A percentile compares a stretch with the other conserved stretches of the same genome.
Evolutionary conservation across 2,113 vertebrate species (phyloP).

Genomic region (Larimichthys polyactis): DNA sequence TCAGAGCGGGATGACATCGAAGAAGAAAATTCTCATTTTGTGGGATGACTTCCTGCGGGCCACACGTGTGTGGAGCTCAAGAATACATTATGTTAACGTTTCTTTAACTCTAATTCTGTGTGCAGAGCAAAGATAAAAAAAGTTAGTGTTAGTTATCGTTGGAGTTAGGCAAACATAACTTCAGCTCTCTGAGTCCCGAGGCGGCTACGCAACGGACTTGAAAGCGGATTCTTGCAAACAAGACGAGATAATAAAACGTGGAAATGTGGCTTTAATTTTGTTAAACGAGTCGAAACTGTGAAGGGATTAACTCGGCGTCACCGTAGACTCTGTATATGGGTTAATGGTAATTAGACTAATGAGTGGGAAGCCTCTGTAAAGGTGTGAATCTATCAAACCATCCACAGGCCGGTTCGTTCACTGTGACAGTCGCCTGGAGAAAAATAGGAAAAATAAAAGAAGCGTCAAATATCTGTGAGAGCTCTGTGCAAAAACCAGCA

Average conservation of each 20-base stretch:
- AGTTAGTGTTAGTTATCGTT: not conserved
- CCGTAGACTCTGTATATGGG: not conserved
- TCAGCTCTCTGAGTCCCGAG: not conserved
- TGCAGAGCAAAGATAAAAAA: not conserved
- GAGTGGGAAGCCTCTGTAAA: slow-evolving; percentile 7
- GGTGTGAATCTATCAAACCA: not conserved
- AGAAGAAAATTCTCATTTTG: not conserved
- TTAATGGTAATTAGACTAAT: slow-evolving; percentile 41
- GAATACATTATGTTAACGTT: slow-evolving; percentile 1
- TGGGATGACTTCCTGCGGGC: not conserved
- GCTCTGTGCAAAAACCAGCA: slow-evolving; percentile 16
- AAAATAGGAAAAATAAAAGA: slow-evolving; percentile 1
- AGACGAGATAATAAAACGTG: slow-evolving; percentile 18
- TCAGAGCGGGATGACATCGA: slow-evolving; percentile 18
- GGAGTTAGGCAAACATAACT: not conserved
- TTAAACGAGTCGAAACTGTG: slow-evolving; percentile 2
- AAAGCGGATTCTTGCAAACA: slow-evolving; percentile 9
- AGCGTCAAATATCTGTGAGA: slow-evolving; percentile 6
- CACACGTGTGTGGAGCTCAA: not conserved
- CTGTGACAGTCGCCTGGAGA: slow-evolving; percentile 1
- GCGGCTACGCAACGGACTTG: not conserved
- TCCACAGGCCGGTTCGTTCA: not conserved
- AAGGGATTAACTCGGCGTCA: slow-evolving; percentile 1
- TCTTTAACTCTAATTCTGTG: not conserved
- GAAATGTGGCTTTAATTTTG: slow-evolving; percentile 15